Conservation (phyloP, 1,140 invertebrate genomes). For the Magallana angulata region DNA sequence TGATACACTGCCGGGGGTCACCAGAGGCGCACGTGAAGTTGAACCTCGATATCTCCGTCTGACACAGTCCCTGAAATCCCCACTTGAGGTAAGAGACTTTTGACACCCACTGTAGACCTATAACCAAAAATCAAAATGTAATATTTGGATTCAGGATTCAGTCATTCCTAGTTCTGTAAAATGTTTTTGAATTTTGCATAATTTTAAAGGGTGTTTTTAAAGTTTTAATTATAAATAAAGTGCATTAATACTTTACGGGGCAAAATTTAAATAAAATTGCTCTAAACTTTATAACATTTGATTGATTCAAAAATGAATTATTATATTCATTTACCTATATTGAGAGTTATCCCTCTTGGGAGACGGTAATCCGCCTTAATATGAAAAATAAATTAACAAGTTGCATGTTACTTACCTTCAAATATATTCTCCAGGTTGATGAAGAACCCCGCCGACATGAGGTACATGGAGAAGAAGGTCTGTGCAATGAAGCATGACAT, state of each 20-base stretch:
- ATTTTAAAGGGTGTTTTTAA: too few species aligned
- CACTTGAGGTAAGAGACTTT: slow-evolving; percentile 72
- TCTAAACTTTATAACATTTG: too few species aligned
- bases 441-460: slow-evolving; percentile 74
- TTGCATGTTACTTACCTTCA: slow-evolving; percentile 60
- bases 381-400: too few species aligned
- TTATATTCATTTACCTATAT: not conserved
- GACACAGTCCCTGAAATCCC: slow-evolving; percentile 70
- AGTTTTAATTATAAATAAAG: too few species aligned
- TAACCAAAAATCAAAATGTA: slow-evolving; percentile 26
- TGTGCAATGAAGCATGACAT: slow-evolving; percentile 69
- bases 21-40: slow-evolving; percentile 63
- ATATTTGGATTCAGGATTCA: too few species aligned
- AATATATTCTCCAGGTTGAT: slow-evolving; percentile 74
- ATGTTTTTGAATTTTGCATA: too few species aligned
- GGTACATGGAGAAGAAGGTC: slow-evolving; percentile 70
- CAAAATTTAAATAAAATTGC: too few species aligned
- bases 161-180: too few species aligned
- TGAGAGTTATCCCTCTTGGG: too few species aligned
- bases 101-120: slow-evolving; percentile 72
- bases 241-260: too few species aligned
- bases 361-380: too few species aligned
- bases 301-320: not conserved
- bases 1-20: slow-evolving; percentile 57
- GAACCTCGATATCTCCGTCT: slow-evolving; percentile 63